A percentile compares a stretch with the other conserved stretches of the same genome.
Conservation (phyloP, 2,113 vertebrate species). For the Psammodynastes pulverulentus region DNA sequence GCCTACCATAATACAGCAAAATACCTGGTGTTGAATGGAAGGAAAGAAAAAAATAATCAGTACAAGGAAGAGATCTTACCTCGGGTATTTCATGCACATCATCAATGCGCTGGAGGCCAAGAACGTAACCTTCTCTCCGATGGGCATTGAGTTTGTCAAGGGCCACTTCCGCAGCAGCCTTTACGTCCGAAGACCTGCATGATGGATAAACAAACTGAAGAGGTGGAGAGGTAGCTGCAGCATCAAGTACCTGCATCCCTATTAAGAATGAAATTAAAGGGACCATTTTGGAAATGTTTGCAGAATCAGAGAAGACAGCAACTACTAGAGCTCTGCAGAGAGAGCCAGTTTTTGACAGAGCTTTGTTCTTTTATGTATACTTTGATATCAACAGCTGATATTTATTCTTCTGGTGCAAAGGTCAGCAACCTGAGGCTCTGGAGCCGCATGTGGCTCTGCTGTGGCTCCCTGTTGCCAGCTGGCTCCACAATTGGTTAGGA, state of each 20-base stretch:
- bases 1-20: too few relatives aligned
- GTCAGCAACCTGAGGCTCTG: too few relatives aligned
- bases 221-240: fast-evolving
- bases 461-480: too few relatives aligned
- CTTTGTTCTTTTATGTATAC: background rate
- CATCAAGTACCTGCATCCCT: constrained; percentile 26
- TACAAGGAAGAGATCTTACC: constrained; percentile 44
- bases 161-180: constrained; percentile 47
- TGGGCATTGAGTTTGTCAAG: constrained; percentile 60
- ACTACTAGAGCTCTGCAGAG: background rate
- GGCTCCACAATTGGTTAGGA: too few relatives aligned
- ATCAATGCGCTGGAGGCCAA: constrained; percentile 63
- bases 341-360: background rate
- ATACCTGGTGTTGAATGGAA: too few relatives aligned
- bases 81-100: constrained; percentile 46
- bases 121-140: constrained; percentile 54
- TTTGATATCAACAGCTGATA: background rate
- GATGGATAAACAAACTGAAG: background rate
- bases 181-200: constrained; percentile 44
- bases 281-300: constrained; percentile 40
- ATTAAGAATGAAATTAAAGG: constrained; percentile 43
- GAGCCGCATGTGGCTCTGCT: too few relatives aligned
- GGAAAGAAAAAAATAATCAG: background rate
- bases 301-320: background rate
- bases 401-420: background rate